A percentile compares a stretch with the other conserved stretches of the same genome.
These are phyloP conservation scores for Triplophysa dalaica DNA, from an alignment of 2,113 vertebrate species.

Conservation along the genomic window DNA sequence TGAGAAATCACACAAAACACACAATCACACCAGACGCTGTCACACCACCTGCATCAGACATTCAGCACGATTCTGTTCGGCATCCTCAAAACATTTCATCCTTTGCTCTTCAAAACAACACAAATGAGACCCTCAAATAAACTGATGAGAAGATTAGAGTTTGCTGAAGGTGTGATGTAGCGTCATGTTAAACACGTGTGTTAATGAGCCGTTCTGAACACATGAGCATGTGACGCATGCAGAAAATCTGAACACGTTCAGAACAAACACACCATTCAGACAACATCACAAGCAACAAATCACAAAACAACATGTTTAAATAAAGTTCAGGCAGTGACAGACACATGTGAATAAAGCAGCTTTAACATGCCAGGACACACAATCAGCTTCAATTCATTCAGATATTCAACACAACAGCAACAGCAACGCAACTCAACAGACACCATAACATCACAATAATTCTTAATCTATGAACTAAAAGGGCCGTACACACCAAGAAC, in stretches of 20 bases:
- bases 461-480: too few species aligned
- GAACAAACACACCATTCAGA: not conserved
- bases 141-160: too few species aligned
- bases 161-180: too few species aligned
- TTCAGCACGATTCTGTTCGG: too few species aligned
- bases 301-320: not conserved
- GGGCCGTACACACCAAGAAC: too few species aligned
- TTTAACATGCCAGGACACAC: conserved; percentile 74
- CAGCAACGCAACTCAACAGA: conserved; percentile 9
- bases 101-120: not conserved
- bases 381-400: conserved; percentile 70
- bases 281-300: conserved; percentile 30
- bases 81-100: not conserved
- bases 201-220: not conserved
- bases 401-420: not conserved
- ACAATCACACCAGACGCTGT: not conserved
- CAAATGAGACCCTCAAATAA: too few species aligned
- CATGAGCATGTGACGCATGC: not conserved
- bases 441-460: not conserved
- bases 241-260: not conserved
- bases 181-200: too few species aligned
- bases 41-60: too few species aligned
- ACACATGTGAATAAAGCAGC: conserved; percentile 43
- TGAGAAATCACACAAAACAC: conserved; percentile 30
- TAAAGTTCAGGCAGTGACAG: conserved; percentile 12